Evolutionary conservation across 2,113 vertebrate species (phyloP).

Genomic region (Neomonachus schauinslandi): DNA sequence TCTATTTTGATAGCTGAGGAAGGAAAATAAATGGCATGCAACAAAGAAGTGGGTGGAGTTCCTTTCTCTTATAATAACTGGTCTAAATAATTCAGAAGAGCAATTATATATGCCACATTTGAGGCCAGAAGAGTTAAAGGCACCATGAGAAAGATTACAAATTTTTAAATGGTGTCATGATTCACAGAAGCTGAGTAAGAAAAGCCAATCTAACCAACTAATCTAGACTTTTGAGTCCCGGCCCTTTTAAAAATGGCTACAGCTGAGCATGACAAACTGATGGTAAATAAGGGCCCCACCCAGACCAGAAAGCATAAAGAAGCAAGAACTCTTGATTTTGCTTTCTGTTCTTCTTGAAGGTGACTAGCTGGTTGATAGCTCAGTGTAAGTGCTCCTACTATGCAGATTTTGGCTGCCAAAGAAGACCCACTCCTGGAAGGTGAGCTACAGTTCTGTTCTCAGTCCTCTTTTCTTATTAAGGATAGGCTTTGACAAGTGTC

Average conservation of each 20-base stretch:
- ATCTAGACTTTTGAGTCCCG: neutral
- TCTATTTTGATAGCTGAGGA: constrained; percentile 32
- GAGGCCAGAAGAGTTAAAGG: constrained; percentile 8
- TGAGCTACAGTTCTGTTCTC: neutral
- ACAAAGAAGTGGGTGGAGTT: neutral
- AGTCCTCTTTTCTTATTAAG: constrained; percentile 29
- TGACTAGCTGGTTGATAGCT: neutral
- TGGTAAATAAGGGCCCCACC: neutral
- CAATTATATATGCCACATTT: neutral
- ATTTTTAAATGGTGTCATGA: neutral
- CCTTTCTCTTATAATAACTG: constrained; percentile 26
- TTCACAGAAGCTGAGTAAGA: neutral
- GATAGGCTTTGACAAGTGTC: neutral
- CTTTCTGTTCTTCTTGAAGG: constrained; percentile 49
- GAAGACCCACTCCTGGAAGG: neutral
- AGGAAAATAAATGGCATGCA: constrained; percentile 23
- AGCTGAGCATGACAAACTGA: neutral
- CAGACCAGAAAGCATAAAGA: neutral
- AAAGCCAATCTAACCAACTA: constrained; percentile 13
- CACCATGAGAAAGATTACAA: constrained; percentile 34
- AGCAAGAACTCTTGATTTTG: neutral
- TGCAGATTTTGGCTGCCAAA: neutral
- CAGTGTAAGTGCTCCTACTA: neutral
- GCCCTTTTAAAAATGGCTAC: neutral
- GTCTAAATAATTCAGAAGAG: constrained; percentile 31